Evolutionary conservation across 1,140 invertebrate species (phyloP), one percentile per base, ranked within the genome.

Genomic region (Acyrthosiphon pisum): DNA sequence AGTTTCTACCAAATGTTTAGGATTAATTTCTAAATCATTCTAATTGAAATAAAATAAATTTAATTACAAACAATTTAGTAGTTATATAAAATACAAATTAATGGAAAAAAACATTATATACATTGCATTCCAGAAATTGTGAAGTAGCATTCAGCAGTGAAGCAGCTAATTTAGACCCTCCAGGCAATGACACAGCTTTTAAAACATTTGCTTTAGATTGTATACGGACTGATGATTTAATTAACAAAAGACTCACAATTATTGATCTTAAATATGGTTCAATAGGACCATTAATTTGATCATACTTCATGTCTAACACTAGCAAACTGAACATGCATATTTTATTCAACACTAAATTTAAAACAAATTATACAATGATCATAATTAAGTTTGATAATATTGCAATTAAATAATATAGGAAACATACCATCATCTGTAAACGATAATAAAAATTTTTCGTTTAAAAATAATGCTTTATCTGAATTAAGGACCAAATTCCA

Each of bases 381-480:
- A 46, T 22, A 2, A 44, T n/a, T 81, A 48, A 46, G 81, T 60
- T 26, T 1, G 18, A 48, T 60, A 37, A 35, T 23, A 44, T 23
- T 60, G 4, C 26, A 89, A 44, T 44, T 90, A 20, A 56, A 44
- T n/a, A 60, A 37, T 37, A 56, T 41, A 44, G 93, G 90, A 60
- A 86, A 95, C 95, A 95, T 94, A 96, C 96, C 95, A 92, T 98
- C 97, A 94, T 97, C 96, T n/a, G 96, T 95, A 83, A 97, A 97
- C 37, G 96, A 95, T 23, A 96, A 94, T 50, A 98, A 95, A 95
- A 98, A 97, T 94, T 98, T 98, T 94, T 99, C 98, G 87, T 97
- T 97, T 81, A 98, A 96, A 95, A 98, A 98, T 88, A 97, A 95
- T 94, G 97, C 97, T 94, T 98, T 98, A 41, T 98, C 97, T 94